These are phyloP conservation scores for Mirounga angustirostris DNA, from an alignment of 2,113 vertebrate species.

Conservation along the genomic window DNA sequence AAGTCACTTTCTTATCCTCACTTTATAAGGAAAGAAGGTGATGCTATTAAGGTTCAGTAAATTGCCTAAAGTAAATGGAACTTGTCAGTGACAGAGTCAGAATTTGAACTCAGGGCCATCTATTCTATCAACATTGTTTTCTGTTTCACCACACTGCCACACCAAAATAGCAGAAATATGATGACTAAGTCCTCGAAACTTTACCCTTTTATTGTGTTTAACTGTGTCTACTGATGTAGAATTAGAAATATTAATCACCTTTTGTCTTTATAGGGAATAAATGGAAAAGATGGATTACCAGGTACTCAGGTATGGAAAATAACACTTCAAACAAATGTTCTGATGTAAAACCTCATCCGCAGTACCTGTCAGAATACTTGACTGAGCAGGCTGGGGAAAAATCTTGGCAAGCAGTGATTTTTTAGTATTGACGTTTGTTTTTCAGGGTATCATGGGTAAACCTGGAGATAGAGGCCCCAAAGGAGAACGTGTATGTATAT, in stretches of 20 bases:
- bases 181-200: background rate
- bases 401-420: slow-evolving; percentile 30
- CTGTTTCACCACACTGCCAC: background rate
- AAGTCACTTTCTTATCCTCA: background rate
- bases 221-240: background rate
- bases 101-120: background rate
- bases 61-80: background rate
- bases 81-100: background rate
- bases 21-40: background rate
- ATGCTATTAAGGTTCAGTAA: background rate
- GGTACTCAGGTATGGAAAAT: slow-evolving; percentile 89
- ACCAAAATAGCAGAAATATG: background rate
- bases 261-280: slow-evolving; percentile 86
- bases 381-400: background rate
- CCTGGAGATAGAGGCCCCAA: slow-evolving; percentile 97
- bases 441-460: slow-evolving; percentile 93
- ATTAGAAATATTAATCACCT: background rate
- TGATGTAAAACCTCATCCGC: slow-evolving; percentile 32
- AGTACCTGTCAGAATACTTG: background rate
- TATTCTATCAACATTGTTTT: background rate
- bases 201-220: background rate
- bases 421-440: slow-evolving; percentile 65
- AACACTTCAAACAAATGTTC: background rate
- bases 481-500: slow-evolving; percentile 95
- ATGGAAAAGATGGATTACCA: slow-evolving; percentile 90